These are phyloP conservation scores for Protophormia terraenovae DNA, from an alignment of 2,888 invertebrate genomes.

Conservation along the genomic window DNA sequence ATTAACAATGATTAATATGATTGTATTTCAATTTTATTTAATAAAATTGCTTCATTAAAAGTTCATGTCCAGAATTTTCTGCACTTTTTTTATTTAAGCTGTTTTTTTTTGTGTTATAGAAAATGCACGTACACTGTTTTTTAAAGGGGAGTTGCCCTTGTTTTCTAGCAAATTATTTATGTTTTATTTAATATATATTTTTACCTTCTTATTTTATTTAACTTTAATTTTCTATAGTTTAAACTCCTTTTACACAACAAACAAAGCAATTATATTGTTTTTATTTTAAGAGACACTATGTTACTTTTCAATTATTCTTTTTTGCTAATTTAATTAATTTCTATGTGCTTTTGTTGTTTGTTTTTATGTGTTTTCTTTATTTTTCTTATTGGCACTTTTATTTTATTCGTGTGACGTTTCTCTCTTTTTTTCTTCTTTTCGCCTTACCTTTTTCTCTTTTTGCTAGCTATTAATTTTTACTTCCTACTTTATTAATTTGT, in stretches of 20 bases:
- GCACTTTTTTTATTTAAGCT: not conserved
- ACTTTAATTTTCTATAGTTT: not conserved
- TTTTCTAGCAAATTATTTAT: not conserved
- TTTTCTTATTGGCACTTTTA: not conserved
- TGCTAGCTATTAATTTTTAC: not conserved
- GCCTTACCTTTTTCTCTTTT: not conserved
- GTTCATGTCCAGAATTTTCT: not conserved
- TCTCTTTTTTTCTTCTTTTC: not conserved
- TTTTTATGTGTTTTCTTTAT: slow-evolving; percentile 18
- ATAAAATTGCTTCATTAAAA: slow-evolving; percentile 6
- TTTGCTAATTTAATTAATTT: slow-evolving; percentile 41
- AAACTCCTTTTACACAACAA: no score
- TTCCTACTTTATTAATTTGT: not conserved
- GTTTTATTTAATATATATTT: not conserved
- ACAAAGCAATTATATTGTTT: not conserved
- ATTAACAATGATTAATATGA: not conserved
- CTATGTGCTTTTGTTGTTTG: slow-evolving; percentile 14
- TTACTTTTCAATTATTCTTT: slow-evolving; percentile 4
- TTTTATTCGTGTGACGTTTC: not conserved
- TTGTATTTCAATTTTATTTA: not conserved
- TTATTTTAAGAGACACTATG: not conserved
- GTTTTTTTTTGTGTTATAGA: not conserved
- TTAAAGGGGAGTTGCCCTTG: slow-evolving; percentile 25
- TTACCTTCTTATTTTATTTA: not conserved
- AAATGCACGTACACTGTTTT: not conserved